These are phyloP conservation scores for Uromys caudimaculatus DNA, from an alignment of 2,797 vertebrate species.

Conservation along the genomic window DNA sequence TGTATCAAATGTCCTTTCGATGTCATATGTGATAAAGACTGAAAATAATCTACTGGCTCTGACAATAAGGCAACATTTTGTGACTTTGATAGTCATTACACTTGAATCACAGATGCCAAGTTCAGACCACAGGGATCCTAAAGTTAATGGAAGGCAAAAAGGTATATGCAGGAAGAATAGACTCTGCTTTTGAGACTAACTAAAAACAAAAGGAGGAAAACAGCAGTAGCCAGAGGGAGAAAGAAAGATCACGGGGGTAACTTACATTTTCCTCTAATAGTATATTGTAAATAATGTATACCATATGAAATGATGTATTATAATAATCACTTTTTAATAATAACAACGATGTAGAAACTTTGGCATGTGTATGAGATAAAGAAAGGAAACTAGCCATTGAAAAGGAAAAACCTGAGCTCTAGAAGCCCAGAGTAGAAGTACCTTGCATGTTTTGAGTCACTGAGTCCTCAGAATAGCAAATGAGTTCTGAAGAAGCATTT, in stretches of 20 bases:
- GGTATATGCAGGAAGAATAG: not conserved
- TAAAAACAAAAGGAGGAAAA: conserved; percentile 38
- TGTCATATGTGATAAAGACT: not conserved
- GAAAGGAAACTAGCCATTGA: conserved; percentile 2
- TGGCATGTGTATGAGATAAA: not conserved
- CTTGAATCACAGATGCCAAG: not conserved
- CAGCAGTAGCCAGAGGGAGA: not conserved
- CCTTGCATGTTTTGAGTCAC: conserved; percentile 13
- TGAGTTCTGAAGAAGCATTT: conserved; percentile 40
- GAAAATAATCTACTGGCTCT: conserved; percentile 23
- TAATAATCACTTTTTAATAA: conserved; percentile 4
- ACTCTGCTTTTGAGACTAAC: conserved; percentile 35
- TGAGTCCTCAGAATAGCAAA: conserved; percentile 40
- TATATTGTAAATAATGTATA: not conserved
- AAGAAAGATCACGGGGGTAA: not conserved
- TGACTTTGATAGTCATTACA: conserved; percentile 34
- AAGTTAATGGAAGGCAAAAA: conserved; percentile 10
- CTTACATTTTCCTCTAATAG: conserved; percentile 35
- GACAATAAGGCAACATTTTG: not conserved
- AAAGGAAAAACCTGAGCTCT: not conserved
- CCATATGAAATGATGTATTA: not conserved
- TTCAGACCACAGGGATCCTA: not conserved
- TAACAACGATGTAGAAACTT: conserved; percentile 36
- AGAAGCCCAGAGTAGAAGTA: conserved; percentile 9
- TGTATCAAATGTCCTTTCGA: not conserved